phyloP scores from a whole-genome alignment of 1,140 invertebrate genomes.

The Rhysida immarginata region DNA sequence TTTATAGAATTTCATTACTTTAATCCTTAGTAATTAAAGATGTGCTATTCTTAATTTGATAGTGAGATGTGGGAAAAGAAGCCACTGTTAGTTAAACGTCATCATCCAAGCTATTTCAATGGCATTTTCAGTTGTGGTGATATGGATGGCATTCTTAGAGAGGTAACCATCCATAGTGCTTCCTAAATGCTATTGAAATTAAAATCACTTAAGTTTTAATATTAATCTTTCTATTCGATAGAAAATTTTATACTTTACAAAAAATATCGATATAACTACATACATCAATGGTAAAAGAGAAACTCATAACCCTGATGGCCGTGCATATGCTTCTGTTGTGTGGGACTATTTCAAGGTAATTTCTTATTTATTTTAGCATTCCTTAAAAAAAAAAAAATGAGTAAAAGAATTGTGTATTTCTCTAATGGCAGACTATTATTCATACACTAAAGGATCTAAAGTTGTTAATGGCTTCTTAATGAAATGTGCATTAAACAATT shows the following conservation, averaged over 20 bases:
- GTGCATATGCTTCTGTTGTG: constrained; percentile 53
- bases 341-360: constrained; percentile 69
- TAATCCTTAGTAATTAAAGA: no score
- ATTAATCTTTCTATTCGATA: constrained; percentile 24
- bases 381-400: neutral
- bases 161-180: no score
- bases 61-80: constrained; percentile 55
- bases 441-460: no score
- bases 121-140: constrained; percentile 53
- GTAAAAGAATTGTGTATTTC: neutral
- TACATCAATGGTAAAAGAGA: constrained; percentile 62
- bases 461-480: no score
- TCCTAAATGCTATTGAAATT: no score
- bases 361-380: neutral
- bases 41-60: no score
- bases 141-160: constrained; percentile 59
- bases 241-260: constrained; percentile 58
- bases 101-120: constrained; percentile 47
- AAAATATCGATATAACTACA: constrained; percentile 80
- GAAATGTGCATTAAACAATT: no score
- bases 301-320: constrained; percentile 70
- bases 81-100: constrained; percentile 53
- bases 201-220: no score
- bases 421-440: no score
- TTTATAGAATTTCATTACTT: no score